Conservation (phyloP, 2,888 invertebrate species). For the Fabriciana adippe region DNA sequence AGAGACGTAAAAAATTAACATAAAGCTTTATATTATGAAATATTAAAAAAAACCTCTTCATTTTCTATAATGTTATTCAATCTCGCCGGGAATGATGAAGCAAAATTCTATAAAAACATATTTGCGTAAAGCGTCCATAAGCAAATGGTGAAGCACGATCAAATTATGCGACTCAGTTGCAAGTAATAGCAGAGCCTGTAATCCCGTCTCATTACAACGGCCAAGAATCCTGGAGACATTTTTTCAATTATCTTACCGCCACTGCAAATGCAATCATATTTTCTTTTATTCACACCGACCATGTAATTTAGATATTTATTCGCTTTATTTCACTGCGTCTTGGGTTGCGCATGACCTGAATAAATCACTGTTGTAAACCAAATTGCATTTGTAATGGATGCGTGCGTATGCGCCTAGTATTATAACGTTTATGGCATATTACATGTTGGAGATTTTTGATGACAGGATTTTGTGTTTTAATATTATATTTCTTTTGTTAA, state of each 20-base stretch:
- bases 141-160: constrained; percentile 30
- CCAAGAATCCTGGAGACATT: constrained; percentile 72
- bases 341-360: constrained; percentile 27
- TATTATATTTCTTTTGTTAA: no score
- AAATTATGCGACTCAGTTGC: constrained; percentile 40
- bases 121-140: constrained; percentile 17
- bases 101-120: constrained; percentile 15
- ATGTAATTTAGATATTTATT: constrained; percentile 56
- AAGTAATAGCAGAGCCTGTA: constrained; percentile 48
- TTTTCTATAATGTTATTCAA: constrained; percentile 19
- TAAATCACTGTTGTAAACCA: constrained; percentile 38
- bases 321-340: constrained; percentile 40
- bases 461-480: no score
- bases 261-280: constrained; percentile 68
- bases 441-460: not conserved
- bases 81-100: constrained; percentile 9
- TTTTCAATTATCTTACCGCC: constrained; percentile 71
- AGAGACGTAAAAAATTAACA: no score
- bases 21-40: not conserved
- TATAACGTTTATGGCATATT: constrained; percentile 6
- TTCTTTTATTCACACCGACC: constrained; percentile 58
- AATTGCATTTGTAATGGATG: constrained; percentile 36
- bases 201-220: constrained; percentile 65
- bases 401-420: constrained; percentile 15
- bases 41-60: not conserved